A percentile compares a stretch with the other conserved stretches of the same genome.
Conservation (phyloP, 64 coral and sea anemone species). For the Stichodactyla mertensii region DNA sequence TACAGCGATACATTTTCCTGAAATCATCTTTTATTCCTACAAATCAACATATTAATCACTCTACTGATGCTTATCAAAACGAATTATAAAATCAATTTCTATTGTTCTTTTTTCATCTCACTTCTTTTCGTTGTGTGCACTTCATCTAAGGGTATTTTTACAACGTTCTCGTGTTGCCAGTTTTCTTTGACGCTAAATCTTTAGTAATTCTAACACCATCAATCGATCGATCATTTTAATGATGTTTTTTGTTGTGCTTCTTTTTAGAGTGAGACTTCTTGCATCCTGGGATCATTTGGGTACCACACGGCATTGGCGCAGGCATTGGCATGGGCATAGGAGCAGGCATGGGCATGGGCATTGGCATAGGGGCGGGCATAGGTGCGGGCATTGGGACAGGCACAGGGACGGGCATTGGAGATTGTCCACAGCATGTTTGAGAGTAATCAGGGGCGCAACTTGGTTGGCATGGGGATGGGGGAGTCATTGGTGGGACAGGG, state of each 20-base stretch:
- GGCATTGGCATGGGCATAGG: slow-evolving; percentile 27
- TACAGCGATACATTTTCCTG: background rate
- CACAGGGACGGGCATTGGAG: slow-evolving; percentile 12
- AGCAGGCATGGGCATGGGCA: background rate
- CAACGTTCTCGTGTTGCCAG: background rate
- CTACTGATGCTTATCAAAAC: background rate
- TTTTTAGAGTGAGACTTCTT: slow-evolving; percentile 13
- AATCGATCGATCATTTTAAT: slow-evolving; percentile 20
- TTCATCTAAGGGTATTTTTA: background rate
- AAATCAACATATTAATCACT: slow-evolving; percentile 3
- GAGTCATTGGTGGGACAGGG: slow-evolving; percentile 41
- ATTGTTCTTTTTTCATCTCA: background rate
- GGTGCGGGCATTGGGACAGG: slow-evolving; percentile 31
- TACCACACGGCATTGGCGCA: background rate
- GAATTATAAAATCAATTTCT: slow-evolving; percentile 1
- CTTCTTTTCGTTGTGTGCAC: background rate
- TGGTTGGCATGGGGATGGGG: slow-evolving; percentile 30
- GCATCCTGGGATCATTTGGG: slow-evolving; percentile 14
- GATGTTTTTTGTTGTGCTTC: slow-evolving; percentile 9
- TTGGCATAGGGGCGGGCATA: slow-evolving; percentile 22
- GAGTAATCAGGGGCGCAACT: slow-evolving; percentile 54
- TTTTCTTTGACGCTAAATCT: background rate
- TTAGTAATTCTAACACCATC: background rate
- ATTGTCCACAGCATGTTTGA: slow-evolving; percentile 28
- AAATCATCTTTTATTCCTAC: background rate